Percentiles rank a stretch among this genome's conserved stretches.
These are phyloP conservation scores for Limanda limanda DNA, from an alignment of 2,113 vertebrate species.

Conservation along the genomic window DNA sequence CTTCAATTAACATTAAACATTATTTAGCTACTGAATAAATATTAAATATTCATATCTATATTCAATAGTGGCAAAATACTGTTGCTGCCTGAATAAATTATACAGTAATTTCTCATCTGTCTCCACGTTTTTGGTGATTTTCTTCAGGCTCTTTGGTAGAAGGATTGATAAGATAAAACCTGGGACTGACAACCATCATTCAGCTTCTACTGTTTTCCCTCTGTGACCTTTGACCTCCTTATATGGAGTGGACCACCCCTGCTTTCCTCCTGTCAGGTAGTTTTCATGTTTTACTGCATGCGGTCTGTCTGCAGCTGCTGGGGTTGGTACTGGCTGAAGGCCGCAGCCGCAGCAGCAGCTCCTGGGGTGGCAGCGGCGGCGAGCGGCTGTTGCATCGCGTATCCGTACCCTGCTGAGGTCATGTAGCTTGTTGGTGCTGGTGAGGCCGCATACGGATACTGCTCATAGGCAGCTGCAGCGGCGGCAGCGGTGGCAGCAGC, in stretches of 20 bases:
- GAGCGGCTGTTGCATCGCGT: slow-evolving; percentile 92
- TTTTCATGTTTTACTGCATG: slow-evolving; percentile 84
- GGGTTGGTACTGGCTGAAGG: slow-evolving; percentile 94
- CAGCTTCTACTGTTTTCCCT: slow-evolving; percentile 1
- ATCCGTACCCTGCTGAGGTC: slow-evolving; percentile 91
- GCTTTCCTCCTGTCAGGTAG: slow-evolving; percentile 14
- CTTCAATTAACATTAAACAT: slow-evolving; percentile 53
- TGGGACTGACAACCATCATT: slow-evolving; percentile 29
- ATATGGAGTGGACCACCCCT: slow-evolving; percentile 27
- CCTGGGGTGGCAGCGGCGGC: slow-evolving; percentile 84
- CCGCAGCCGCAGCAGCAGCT: slow-evolving; percentile 87
- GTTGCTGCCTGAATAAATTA: slow-evolving; percentile 87
- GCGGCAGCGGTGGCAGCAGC: slow-evolving; percentile 83
- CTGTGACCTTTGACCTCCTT: neutral
- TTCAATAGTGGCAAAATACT: slow-evolving; percentile 66
- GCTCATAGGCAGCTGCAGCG: slow-evolving; percentile 88
- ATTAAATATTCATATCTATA: slow-evolving; percentile 66
- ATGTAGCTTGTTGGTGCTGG: slow-evolving; percentile 91
- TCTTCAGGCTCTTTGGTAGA: slow-evolving; percentile 68
- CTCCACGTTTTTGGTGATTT: slow-evolving; percentile 82
- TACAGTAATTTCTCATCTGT: slow-evolving; percentile 84
- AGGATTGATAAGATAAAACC: slow-evolving; percentile 46
- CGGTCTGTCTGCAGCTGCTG: slow-evolving; percentile 95
- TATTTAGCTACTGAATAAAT: slow-evolving; percentile 71
- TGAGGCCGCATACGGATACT: slow-evolving; percentile 94